Evolutionary conservation across 2,797 vertebrate species (phyloP).

Genomic region (Acipenser ruthenus): DNA sequence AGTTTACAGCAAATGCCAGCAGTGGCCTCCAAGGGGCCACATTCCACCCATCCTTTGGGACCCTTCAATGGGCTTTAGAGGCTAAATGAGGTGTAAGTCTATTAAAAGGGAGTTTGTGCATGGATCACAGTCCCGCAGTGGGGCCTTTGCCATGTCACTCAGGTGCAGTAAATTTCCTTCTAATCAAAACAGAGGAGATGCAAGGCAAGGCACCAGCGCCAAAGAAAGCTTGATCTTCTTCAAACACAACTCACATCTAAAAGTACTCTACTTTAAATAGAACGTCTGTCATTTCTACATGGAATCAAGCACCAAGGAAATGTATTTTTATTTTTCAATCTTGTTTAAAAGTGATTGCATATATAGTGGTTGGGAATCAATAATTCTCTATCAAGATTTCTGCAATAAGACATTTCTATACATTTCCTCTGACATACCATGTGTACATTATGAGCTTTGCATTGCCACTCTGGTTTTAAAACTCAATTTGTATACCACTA

Average conservation of each 20-base stretch:
- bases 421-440: conserved; percentile 2
- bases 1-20: conserved; percentile 59
- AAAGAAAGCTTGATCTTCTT: conserved; percentile 33
- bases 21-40: conserved; percentile 49
- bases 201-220: conserved; percentile 26
- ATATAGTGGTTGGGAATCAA: too few relatives aligned
- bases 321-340: too few relatives aligned
- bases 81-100: conserved; percentile 84
- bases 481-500: background rate
- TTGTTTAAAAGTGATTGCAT: too few relatives aligned
- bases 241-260: too few relatives aligned
- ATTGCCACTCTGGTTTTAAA: conserved; percentile 1
- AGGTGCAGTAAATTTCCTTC: conserved; percentile 67
- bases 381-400: too few relatives aligned
- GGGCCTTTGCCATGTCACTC: conserved; percentile 67
- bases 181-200: conserved; percentile 46
- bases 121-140: conserved; percentile 69
- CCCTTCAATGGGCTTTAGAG: conserved; percentile 78
- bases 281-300: too few relatives aligned
- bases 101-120: conserved; percentile 77
- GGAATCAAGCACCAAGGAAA: too few relatives aligned
- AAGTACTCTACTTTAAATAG: too few relatives aligned
- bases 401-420: background rate
- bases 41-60: conserved; percentile 57
- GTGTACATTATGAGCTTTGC: conserved; percentile 7